Conservation (phyloP, 2,888 invertebrate genomes). For the Amphiduros pacificus region DNA sequence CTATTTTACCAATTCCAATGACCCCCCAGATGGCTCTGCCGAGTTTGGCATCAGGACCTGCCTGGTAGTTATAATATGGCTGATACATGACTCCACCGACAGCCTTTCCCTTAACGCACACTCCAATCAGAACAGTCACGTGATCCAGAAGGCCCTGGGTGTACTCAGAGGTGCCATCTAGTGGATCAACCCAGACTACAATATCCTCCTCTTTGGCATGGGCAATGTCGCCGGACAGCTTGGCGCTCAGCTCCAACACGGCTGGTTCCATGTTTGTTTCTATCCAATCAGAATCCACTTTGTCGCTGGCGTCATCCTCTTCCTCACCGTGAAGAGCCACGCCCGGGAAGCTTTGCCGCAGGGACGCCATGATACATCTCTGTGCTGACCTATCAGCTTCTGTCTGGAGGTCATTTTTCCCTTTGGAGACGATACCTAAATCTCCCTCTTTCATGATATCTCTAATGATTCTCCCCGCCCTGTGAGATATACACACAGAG, state of each 20-base stretch:
- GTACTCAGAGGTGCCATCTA: conserved; percentile 97
- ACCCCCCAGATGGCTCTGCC: conserved; percentile 97
- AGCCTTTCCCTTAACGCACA: conserved; percentile 83
- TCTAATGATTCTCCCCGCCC: conserved; percentile 86
- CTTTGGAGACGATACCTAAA: conserved; percentile 89
- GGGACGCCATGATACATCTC: conserved; percentile 85
- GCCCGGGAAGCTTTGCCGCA: conserved; percentile 78
- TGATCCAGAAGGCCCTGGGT: conserved; percentile 91
- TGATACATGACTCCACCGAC: conserved; percentile 98
- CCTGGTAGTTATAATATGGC: conserved; percentile 78
- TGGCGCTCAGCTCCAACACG: conserved; percentile 63
- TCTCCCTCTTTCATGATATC: conserved; percentile 88
- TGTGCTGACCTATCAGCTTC: conserved; percentile 97
- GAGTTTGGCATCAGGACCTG: conserved; percentile 51
- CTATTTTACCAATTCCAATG: conserved; percentile 70
- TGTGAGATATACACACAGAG: conserved; percentile 76
- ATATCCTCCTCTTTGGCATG: conserved; percentile 71
- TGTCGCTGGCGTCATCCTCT: conserved; percentile 58
- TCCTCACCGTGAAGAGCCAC: conserved; percentile 75
- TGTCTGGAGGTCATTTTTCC: conserved; percentile 92
- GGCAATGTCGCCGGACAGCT: conserved; percentile 64
- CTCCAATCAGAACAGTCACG: conserved; percentile 96
- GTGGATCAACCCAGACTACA: conserved; percentile 84
- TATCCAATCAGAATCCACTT: conserved; percentile 75
- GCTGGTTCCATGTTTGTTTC: conserved; percentile 74